Base-by-base conservation (phyloP, 2,888 invertebrate species). In the Drosophila birchii region DNA sequence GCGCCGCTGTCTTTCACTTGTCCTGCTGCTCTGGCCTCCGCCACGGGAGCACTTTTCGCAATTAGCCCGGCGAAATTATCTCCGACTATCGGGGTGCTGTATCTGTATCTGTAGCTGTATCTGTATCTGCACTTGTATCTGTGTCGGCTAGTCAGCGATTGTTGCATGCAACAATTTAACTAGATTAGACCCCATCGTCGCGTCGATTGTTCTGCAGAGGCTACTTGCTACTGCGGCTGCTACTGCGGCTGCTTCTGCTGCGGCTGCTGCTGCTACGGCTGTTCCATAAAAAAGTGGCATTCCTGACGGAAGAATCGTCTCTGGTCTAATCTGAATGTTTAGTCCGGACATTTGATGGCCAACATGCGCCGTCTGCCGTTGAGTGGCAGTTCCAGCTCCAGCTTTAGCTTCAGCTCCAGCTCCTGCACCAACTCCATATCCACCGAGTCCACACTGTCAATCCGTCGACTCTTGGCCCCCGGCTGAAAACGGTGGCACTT, bases 1-100 rank as follows among this genome's bases (percentile, higher is more conserved):
- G 80, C 76, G 43, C 72, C 72, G 75, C 75, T 88, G 84, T 88
- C 84, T 80, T 80, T 86, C 74, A 88, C 74, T 77, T 81, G 87
- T 83, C 88, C 53, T 62, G 55, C 38, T 47, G 41, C 36, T 67
- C 59, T 72, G 62, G 78, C 76, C 77, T 76, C 86, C 72, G 85
- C 81, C 83, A 81, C 89, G 80, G 90, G 83, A 89, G 91, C 90
- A 91, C 89, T 91, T 90, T 89, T 84, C 86, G 84, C 91, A 91
- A 91, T 91, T 90, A 90, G 84, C 73, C 86, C 74, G 76, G 76
- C 78, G 78, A 87, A 91, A 91, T 90, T 91, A 88, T 80, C 51
- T 51, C 81, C 79, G 67, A 59, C 44, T 66, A 43, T 44, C 62
- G 51, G 34, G 51, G 34, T 49, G 32, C 41, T 55, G 54, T 44